Base-by-base conservation (phyloP, 2,113 vertebrate genomes). In the Labrus mixtus region DNA sequence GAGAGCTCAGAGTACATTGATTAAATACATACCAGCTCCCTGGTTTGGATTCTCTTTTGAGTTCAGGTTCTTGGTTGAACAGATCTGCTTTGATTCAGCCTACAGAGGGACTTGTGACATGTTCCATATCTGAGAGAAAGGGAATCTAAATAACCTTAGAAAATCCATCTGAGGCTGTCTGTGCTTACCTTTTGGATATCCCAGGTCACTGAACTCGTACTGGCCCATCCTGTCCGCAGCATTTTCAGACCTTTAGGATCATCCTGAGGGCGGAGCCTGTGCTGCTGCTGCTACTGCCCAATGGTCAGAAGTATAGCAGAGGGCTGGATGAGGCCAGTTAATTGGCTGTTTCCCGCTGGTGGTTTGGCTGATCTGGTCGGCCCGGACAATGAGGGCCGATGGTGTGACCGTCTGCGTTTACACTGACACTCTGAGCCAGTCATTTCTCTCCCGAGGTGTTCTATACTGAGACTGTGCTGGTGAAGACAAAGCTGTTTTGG, bases 211-310 rank as follows among this genome's bases (percentile, higher is more conserved):
- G 95, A 98, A 98, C 89, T 98, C 96, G 93, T 98, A 98, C 93
- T 98, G 98, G 90, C 97, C 97, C 94, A 96, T 96, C 66, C 97
- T 97, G 41, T 98, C 76, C 96, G 95, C 51, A 98, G 95, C 97
- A 99, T 98, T 93, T 99, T 97, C 71, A 97, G 93, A 85, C 96
- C 95, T 3, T 96, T 96, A 4, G 93, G 95, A 93, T 93, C 95
- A 29, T 93, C 93, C 37, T 0, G 56, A 87, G 72, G 93, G 92
- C 68, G 93, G 93, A 67, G 83, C 86, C 0, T 94, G 95, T 22
- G 63, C 63, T 10, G 65, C 84, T 0, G 90, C 84, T 33, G 29
- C 29, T 33, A 6, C 29, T 25, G 25, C 81, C 97, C 97, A 0
- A 98, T 99, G 88, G 96, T 96, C 69, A 95, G 29, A 33, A 69